Evolutionary conservation across 35 echinoderm and acorn worm genomes (phyloP).

Genomic region (Acanthaster planci): DNA sequence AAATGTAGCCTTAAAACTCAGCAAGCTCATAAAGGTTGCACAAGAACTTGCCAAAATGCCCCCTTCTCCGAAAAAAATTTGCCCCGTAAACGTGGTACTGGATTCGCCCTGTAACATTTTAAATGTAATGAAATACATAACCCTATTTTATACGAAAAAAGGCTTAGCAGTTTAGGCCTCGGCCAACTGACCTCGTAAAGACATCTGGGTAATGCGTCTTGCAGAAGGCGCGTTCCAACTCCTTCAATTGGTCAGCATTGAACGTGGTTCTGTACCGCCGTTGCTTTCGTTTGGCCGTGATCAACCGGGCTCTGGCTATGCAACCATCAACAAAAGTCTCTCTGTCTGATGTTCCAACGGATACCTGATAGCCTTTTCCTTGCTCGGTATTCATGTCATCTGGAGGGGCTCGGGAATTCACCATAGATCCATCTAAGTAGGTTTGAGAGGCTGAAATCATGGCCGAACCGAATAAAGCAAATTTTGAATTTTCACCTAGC

Average conservation of each 20-base stretch:
- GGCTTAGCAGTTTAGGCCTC: too few relatives aligned
- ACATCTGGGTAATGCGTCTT: conserved; percentile 99
- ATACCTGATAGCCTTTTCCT: background rate
- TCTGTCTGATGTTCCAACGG: background rate
- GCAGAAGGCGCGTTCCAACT: conserved; percentile 89
- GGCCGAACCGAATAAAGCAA: too few relatives aligned
- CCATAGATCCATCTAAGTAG: background rate
- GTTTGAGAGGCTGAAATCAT: background rate
- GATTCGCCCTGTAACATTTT: too few relatives aligned
- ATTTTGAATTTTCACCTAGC: too few relatives aligned
- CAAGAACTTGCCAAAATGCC: too few relatives aligned
- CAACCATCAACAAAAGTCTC: background rate
- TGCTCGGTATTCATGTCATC: background rate
- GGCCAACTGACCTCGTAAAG: conserved; percentile 65
- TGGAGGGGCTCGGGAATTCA: background rate
- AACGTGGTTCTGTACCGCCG: conserved; percentile 60
- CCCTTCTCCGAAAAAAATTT: too few relatives aligned
- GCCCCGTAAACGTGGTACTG: too few relatives aligned
- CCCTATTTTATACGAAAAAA: too few relatives aligned
- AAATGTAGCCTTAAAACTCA: too few relatives aligned
- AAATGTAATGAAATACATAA: too few relatives aligned
- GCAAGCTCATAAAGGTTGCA: too few relatives aligned
- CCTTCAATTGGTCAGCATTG: conserved; percentile 69
- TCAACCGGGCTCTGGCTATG: background rate
- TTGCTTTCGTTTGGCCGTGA: conserved; percentile 41